These are phyloP conservation scores for Ceraclea dissimilis DNA, from an alignment of 2,888 invertebrate genomes.

Conservation along the genomic window DNA sequence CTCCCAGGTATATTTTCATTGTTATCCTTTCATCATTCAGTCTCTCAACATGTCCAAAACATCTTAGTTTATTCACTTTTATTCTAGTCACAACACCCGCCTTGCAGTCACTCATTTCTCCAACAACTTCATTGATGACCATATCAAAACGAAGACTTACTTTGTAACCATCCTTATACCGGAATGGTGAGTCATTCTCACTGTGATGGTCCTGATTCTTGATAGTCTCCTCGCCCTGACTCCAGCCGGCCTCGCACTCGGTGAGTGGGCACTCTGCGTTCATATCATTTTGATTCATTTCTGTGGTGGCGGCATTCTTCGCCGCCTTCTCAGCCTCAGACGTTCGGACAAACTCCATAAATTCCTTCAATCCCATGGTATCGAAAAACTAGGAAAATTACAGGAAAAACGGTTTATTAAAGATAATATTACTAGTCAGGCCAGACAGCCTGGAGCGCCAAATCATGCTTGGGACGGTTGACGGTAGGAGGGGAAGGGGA, in stretches of 20 bases:
- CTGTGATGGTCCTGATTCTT: constrained; percentile 5
- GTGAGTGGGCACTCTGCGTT: constrained; percentile 32
- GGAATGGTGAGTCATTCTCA: constrained; percentile 16
- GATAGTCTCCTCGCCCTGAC: constrained; percentile 12
- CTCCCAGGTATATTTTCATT: too few relatives aligned
- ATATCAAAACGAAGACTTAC: too few relatives aligned
- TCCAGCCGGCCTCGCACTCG: constrained; percentile 37
- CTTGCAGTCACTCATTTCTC: too few relatives aligned
- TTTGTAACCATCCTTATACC: constrained; percentile 21
- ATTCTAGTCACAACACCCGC: too few relatives aligned
- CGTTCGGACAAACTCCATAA: constrained; percentile 13
- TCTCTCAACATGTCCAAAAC: too few relatives aligned
- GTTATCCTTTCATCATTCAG: too few relatives aligned
- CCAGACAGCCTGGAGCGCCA: too few relatives aligned
- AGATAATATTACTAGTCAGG: too few relatives aligned
- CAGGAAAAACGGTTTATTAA: background rate
- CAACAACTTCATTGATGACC: too few relatives aligned
- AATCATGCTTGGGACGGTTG: too few relatives aligned
- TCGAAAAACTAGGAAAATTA: constrained; percentile 22
- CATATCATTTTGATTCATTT: constrained; percentile 21
- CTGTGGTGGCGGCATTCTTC: constrained; percentile 13
- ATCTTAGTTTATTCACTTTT: too few relatives aligned
- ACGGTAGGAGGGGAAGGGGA: too few relatives aligned
- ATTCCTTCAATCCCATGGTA: constrained; percentile 19
- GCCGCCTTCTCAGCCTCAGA: constrained; percentile 17